Percentiles rank a stretch among this genome's conserved stretches.
These are phyloP conservation scores for Apodemia zela DNA, from an alignment of 2,888 invertebrate species.

Conservation along the genomic window DNA sequence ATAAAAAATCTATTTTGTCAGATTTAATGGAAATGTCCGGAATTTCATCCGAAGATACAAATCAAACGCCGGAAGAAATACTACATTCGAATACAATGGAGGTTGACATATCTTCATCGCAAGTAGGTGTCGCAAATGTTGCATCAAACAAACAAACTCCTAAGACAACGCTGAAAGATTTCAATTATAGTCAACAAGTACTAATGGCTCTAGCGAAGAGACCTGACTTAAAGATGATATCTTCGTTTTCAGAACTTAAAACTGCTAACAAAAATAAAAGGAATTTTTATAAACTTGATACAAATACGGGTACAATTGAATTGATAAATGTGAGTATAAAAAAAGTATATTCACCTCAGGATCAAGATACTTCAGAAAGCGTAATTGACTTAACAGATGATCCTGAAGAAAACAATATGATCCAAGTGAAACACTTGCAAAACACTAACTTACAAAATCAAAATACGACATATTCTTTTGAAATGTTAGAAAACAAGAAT, in stretches of 20 bases:
- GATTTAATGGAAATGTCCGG: conserved; percentile 15
- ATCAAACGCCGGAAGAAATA: neutral
- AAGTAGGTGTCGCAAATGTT: neutral
- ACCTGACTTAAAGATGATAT: conserved; percentile 9
- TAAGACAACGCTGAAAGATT: neutral
- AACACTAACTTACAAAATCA: neutral
- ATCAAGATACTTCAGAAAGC: neutral
- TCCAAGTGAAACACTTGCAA: neutral
- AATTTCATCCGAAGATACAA: conserved; percentile 1
- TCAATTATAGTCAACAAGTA: conserved; percentile 4
- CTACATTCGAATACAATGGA: neutral
- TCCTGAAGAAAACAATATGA: neutral
- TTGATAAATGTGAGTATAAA: neutral
- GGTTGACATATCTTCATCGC: neutral
- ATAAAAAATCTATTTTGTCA: conserved; percentile 3
- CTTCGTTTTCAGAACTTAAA: conserved; percentile 6
- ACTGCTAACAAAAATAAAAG: neutral
- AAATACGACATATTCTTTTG: neutral
- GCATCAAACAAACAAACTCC: neutral
- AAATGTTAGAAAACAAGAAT: neutral
- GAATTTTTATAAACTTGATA: conserved; percentile 13
- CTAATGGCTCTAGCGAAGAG: neutral
- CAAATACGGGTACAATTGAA: neutral
- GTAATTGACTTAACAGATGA: neutral
- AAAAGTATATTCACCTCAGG: neutral